Conservation (phyloP, 2,113 vertebrate genomes). For the Caranx melampygus region DNA sequence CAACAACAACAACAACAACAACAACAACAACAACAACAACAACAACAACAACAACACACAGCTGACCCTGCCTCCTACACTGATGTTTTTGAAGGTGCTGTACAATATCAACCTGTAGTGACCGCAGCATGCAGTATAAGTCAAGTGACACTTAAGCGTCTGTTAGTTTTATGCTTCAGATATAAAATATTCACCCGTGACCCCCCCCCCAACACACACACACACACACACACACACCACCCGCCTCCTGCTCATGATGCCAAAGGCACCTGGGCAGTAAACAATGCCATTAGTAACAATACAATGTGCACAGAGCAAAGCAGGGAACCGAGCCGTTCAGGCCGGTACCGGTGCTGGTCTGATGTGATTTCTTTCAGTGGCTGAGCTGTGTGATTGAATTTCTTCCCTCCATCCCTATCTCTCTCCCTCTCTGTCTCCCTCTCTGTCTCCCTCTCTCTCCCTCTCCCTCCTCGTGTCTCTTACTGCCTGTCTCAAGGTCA, state of each 20-base stretch:
- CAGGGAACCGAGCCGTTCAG: slow-evolving; percentile 7
- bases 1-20: background rate
- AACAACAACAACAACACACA: no score
- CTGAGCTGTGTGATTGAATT: slow-evolving; percentile 30
- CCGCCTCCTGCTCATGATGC: slow-evolving; percentile 44
- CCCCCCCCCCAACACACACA: no score
- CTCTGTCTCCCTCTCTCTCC: background rate
- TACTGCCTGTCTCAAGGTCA: slow-evolving; percentile 61
- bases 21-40: no score
- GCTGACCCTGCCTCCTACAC: no score
- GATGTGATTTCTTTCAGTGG: slow-evolving; percentile 22
- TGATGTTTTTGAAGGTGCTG: no score
- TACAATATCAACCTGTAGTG: no score
- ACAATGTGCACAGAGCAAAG: background rate
- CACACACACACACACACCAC: background rate
- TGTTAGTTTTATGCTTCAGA: slow-evolving; percentile 4
- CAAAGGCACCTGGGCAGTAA: slow-evolving; percentile 41
- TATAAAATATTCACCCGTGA: slow-evolving; percentile 17
- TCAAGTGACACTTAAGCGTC: slow-evolving; percentile 18
- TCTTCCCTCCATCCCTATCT: background rate
- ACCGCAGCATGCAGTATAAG: background rate
- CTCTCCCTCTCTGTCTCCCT: background rate
- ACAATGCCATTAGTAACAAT: slow-evolving; percentile 53
- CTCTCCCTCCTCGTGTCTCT: background rate
- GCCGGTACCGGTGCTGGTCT: slow-evolving; percentile 13